Conservation (phyloP, 2,797 vertebrate species). For the Pipistrellus pygmaeus region DNA sequence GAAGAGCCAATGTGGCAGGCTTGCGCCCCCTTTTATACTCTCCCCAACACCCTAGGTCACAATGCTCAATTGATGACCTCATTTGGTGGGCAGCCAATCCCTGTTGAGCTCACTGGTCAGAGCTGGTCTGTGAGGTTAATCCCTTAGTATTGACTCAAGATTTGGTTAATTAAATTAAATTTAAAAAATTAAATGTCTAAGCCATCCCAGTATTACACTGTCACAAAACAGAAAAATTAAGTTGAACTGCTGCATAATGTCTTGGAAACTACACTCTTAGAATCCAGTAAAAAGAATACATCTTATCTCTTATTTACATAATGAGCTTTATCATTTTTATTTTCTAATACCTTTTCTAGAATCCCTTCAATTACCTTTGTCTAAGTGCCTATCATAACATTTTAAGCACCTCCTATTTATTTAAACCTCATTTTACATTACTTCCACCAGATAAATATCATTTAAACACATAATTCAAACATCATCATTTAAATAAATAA, state of each 20-base stretch:
- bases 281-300: constrained; percentile 29
- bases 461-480: constrained; percentile 39
- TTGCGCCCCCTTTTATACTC: constrained; percentile 20
- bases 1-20: constrained; percentile 36
- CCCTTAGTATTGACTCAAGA: neutral
- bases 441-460: constrained; percentile 25
- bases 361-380: constrained; percentile 29
- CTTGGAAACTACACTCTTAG: constrained; percentile 32
- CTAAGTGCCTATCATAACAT: constrained; percentile 53
- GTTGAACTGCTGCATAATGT: constrained; percentile 7
- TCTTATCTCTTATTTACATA: constrained; percentile 52
- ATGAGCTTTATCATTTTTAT: constrained; percentile 63
- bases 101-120: constrained; percentile 24
- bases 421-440: constrained; percentile 54
- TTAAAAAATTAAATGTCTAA: constrained; percentile 58
- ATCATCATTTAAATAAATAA: constrained; percentile 42
- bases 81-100: constrained; percentile 52
- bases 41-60: constrained; percentile 32
- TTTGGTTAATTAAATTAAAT: constrained; percentile 49
- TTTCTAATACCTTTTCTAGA: constrained; percentile 57
- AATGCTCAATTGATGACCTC: constrained; percentile 71
- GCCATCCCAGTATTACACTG: constrained; percentile 13
- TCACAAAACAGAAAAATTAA: constrained; percentile 58
- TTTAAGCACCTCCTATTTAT: constrained; percentile 46
- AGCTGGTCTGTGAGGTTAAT: neutral